Conservation (phyloP, 2,113 vertebrate genomes). For the Centropus bengalensis region DNA sequence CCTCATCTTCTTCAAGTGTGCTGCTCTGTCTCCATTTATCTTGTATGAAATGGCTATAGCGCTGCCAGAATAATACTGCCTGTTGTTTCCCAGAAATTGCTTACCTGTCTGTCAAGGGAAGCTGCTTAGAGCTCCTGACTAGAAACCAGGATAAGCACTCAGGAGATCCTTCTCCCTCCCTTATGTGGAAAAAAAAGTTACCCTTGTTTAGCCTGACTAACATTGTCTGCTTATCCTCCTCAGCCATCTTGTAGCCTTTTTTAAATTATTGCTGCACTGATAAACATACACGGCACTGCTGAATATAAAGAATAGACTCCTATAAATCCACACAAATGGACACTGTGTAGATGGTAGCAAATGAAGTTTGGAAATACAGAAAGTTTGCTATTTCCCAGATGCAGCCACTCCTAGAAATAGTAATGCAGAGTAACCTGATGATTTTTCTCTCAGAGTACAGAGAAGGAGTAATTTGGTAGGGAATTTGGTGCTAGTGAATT, state of each 20-base stretch:
- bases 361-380: background rate
- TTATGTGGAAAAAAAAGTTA: fast-evolving
- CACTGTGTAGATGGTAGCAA: background rate
- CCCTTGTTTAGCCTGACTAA: background rate
- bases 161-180: background rate
- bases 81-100: constrained; percentile 25
- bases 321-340: background rate
- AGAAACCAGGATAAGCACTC: background rate
- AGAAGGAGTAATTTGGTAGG: background rate
- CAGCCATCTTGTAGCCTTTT: background rate
- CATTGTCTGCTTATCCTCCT: background rate
- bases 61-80: background rate
- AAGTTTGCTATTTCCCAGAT: background rate
- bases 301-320: background rate
- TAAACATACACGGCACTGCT: background rate
- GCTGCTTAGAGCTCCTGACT: background rate
- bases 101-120: constrained; percentile 29
- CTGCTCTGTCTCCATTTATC: constrained; percentile 3
- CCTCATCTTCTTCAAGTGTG: background rate
- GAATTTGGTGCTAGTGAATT: background rate
- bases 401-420: background rate
- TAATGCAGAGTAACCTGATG: background rate
- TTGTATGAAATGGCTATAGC: background rate
- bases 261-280: background rate
- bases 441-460: background rate